Conservation (phyloP, 2,888 invertebrate species). For the Syrphus vitripennis region DNA sequence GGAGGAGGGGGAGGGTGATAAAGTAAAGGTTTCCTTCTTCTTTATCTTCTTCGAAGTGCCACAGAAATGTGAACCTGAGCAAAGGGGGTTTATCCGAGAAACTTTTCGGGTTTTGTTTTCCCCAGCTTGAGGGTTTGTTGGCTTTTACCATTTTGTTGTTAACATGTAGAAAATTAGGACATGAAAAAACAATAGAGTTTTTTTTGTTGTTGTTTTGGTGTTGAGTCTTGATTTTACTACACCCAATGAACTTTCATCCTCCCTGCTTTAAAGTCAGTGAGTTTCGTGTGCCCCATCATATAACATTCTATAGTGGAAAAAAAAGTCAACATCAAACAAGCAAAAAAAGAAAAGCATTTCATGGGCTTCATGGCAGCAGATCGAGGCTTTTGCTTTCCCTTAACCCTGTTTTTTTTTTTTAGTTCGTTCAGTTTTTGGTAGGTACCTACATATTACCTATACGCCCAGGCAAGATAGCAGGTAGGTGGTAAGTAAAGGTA, state of each 20-base stretch:
- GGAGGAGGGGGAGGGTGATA: background rate
- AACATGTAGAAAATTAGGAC: slow-evolving; percentile 51
- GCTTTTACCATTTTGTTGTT: background rate
- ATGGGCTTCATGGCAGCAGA: slow-evolving; percentile 45
- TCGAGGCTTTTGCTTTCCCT: background rate
- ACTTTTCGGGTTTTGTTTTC: slow-evolving; percentile 54
- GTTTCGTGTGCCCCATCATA: slow-evolving; percentile 22
- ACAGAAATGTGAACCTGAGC: background rate
- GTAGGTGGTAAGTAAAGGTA: slow-evolving; percentile 34
- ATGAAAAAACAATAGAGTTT: slow-evolving; percentile 51
- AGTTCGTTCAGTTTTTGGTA: slow-evolving; percentile 4
- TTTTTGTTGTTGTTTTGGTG: background rate
- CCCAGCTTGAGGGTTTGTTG: background rate
- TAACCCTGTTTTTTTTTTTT: slow-evolving; percentile 19
- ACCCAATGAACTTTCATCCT: slow-evolving; percentile 58
- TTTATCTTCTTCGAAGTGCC: too few relatives aligned
- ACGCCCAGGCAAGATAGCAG: background rate
- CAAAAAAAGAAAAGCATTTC: slow-evolving; percentile 42
- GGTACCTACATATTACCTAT: too few relatives aligned
- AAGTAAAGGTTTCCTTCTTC: background rate
- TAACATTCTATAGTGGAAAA: too few relatives aligned
- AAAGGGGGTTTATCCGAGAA: background rate
- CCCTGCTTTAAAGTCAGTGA: slow-evolving; percentile 42
- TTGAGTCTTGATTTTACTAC: background rate
- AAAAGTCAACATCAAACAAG: background rate